Evolutionary conservation across 2,113 vertebrate genomes (phyloP).

Genomic region (Marmota monax): DNA sequence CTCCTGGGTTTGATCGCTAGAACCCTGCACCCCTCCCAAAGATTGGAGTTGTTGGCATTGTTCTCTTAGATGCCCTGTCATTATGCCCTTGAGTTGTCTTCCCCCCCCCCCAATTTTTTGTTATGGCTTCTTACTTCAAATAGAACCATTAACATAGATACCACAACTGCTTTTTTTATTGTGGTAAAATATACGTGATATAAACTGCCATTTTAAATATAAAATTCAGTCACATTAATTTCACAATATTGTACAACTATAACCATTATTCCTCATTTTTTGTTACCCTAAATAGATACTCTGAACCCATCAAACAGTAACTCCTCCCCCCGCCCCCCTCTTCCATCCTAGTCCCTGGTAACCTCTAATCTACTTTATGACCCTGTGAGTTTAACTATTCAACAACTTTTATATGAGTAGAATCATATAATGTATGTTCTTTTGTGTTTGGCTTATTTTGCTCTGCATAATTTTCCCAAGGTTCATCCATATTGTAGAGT

Average conservation of each 20-base stretch:
- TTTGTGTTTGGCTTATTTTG: background rate
- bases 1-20: too few species aligned
- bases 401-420: background rate
- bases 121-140: background rate
- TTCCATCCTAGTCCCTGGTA: background rate
- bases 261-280: conserved; percentile 22
- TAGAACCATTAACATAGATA: conserved; percentile 6
- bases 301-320: background rate
- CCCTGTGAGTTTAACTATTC: conserved; percentile 25
- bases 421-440: conserved; percentile 16
- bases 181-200: background rate
- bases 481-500: background rate
- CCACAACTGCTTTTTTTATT: conserved; percentile 18
- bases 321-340: background rate
- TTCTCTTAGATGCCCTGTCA: background rate
- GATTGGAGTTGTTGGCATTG: background rate
- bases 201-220: background rate
- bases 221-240: background rate
- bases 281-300: background rate
- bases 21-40: background rate
- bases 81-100: background rate
- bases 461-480: background rate
- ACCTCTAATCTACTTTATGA: background rate
- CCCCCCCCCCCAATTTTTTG: background rate
- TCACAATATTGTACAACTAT: background rate